A percentile compares a stretch with the other conserved stretches of the same genome.
Conservation (phyloP, 2,113 vertebrate species). For the Brachypteracias leptosomus region DNA sequence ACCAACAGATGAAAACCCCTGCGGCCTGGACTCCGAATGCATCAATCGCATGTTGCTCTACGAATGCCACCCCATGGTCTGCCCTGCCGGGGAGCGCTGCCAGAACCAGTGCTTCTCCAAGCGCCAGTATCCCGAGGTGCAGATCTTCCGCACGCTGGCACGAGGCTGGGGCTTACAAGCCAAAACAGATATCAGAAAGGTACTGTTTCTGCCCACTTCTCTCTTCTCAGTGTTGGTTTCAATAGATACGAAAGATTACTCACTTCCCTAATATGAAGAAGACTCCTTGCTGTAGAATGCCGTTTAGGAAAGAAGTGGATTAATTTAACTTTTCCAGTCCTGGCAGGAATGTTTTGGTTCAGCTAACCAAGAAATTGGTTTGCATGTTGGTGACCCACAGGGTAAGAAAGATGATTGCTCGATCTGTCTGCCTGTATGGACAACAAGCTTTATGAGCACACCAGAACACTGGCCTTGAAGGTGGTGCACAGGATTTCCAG, state of each 20-base stretch:
- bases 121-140: constrained; percentile 93
- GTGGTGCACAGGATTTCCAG: neutral
- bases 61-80: constrained; percentile 94
- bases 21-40: constrained; percentile 94
- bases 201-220: neutral
- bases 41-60: constrained; percentile 99
- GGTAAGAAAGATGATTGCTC: neutral
- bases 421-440: neutral
- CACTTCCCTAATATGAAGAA: neutral
- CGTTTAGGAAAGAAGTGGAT: neutral
- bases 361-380: neutral
- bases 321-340: neutral
- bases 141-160: constrained; percentile 92
- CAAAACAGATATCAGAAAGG: constrained; percentile 95
- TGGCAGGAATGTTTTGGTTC: neutral
- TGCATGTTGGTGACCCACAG: neutral
- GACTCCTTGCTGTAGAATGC: neutral
- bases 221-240: neutral
- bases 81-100: constrained; percentile 87
- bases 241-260: neutral
- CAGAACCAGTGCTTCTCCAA: constrained; percentile 97
- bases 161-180: constrained; percentile 96
- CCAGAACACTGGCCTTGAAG: neutral
- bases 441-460: neutral
- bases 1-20: constrained; percentile 90